These are phyloP conservation scores for Ridgeia piscesae DNA, from an alignment of 1,140 invertebrate species.

Conservation along the genomic window DNA sequence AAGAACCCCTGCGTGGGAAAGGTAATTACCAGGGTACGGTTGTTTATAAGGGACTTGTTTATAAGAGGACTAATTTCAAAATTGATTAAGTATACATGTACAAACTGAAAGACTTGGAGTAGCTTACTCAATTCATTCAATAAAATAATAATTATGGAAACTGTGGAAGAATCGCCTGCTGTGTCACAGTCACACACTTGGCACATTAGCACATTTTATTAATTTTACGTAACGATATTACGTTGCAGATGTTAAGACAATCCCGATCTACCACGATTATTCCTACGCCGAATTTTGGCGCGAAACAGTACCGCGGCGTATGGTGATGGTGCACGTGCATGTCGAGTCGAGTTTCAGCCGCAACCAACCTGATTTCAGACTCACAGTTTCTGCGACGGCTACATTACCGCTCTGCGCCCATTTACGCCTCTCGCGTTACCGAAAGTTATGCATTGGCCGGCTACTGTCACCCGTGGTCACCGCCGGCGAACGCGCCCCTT, in stretches of 20 bases:
- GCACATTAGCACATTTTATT: background rate
- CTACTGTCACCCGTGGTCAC: background rate
- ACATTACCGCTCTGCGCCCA: background rate
- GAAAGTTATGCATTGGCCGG: background rate
- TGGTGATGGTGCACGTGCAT: background rate
- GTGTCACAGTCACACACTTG: background rate
- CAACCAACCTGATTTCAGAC: background rate
- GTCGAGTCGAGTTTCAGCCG: background rate
- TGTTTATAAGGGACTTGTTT: too few species aligned
- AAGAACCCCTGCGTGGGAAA: too few species aligned
- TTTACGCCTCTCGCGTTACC: background rate
- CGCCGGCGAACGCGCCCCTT: background rate
- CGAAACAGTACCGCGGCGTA: background rate
- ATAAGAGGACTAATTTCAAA: background rate
- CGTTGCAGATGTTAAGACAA: background rate
- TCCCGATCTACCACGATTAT: background rate
- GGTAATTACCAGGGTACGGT: too few species aligned
- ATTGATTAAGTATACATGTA: background rate
- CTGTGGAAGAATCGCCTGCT: background rate
- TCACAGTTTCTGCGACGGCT: background rate
- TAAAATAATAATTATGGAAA: too few species aligned
- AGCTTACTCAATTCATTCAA: too few species aligned
- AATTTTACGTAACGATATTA: background rate
- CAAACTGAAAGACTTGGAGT: too few species aligned
- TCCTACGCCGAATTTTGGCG: background rate